Evolutionary conservation across 53 echinoderm and acorn worm species (phyloP).

Genomic region (Echinarachnius parma): DNA sequence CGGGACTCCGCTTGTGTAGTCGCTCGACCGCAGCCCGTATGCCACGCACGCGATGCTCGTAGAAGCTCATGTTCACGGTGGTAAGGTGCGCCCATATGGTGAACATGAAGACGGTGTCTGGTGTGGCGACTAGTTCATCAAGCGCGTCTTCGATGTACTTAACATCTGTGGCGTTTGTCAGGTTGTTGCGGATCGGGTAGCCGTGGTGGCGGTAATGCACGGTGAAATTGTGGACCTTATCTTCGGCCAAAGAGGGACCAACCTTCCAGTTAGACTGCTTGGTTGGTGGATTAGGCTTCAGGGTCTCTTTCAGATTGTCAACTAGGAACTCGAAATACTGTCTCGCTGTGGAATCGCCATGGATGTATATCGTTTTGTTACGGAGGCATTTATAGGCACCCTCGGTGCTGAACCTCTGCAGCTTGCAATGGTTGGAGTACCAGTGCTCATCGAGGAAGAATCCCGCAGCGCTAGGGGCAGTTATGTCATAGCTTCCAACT

Average conservation of each 20-base stretch:
- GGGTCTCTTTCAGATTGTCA: conserved; percentile 5
- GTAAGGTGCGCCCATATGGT: conserved; percentile 78
- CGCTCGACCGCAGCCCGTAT: conserved; percentile 55
- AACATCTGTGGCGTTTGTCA: conserved; percentile 52
- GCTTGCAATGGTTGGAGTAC: conserved; percentile 57
- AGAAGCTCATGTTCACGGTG: conserved; percentile 33
- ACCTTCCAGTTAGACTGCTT: conserved; percentile 52
- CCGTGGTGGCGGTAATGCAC: conserved; percentile 70
- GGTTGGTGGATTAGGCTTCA: conserved; percentile 23
- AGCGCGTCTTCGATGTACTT: conserved; percentile 54
- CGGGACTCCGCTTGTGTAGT: conserved; percentile 47
- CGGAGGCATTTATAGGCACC: conserved; percentile 47
- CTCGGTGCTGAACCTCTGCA: conserved; percentile 19
- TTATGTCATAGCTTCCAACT: conserved; percentile 3
- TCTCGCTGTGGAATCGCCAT: conserved; percentile 70
- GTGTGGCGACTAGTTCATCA: conserved; percentile 36
- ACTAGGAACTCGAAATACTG: conserved; percentile 70
- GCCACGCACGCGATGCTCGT: conserved; percentile 37
- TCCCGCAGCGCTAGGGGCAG: conserved; percentile 38
- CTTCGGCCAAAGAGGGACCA: conserved; percentile 52
- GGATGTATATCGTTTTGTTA: conserved; percentile 61
- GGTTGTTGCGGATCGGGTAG: conserved; percentile 65
- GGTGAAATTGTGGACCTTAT: conserved; percentile 49
- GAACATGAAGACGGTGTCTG: conserved; percentile 50
- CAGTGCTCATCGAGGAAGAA: conserved; percentile 47